These are phyloP conservation scores for Drosophila paramelanica DNA, from an alignment of 2,888 invertebrate species.

Conservation along the genomic window DNA sequence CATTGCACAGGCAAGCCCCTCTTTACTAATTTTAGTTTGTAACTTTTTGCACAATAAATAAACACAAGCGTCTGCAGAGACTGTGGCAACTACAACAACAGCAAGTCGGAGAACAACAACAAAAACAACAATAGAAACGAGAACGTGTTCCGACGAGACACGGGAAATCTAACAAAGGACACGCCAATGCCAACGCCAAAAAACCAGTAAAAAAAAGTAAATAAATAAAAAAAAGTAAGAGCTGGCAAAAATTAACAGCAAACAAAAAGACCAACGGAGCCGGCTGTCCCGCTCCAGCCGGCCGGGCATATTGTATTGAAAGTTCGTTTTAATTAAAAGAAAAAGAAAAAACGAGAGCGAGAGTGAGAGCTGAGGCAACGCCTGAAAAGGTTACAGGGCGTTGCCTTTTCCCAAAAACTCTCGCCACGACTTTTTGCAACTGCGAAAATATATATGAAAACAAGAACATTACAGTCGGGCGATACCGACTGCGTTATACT, in stretches of 20 bases:
- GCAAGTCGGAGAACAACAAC: conserved; percentile 22
- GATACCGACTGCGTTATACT: too few relatives aligned
- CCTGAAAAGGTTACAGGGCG: conserved; percentile 59
- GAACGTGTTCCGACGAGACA: conserved; percentile 62
- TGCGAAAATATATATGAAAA: conserved; percentile 62
- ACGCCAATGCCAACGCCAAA: conserved; percentile 48
- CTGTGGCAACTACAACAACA: conserved; percentile 32
- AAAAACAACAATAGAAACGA: conserved; percentile 41
- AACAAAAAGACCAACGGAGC: conserved; percentile 67
- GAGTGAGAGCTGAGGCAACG: conserved; percentile 22
- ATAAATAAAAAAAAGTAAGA: conserved; percentile 19
- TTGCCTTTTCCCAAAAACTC: conserved; percentile 48
- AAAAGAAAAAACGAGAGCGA: conserved; percentile 50
- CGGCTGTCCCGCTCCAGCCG: conserved; percentile 31
- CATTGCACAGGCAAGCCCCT: conserved; percentile 37
- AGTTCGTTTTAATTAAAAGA: conserved; percentile 79
- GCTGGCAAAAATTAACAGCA: conserved; percentile 68
- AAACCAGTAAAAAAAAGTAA: conserved; percentile 23
- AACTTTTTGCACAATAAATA: conserved; percentile 77
- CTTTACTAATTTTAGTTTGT: conserved; percentile 74
- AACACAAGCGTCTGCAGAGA: conserved; percentile 63
- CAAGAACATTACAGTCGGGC: too few relatives aligned
- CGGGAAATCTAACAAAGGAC: conserved; percentile 72
- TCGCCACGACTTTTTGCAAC: conserved; percentile 40
- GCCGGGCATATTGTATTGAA: conserved; percentile 76